phyloP scores from a whole-genome alignment of 2,797 vertebrate species.

The Dryobates pubescens region DNA sequence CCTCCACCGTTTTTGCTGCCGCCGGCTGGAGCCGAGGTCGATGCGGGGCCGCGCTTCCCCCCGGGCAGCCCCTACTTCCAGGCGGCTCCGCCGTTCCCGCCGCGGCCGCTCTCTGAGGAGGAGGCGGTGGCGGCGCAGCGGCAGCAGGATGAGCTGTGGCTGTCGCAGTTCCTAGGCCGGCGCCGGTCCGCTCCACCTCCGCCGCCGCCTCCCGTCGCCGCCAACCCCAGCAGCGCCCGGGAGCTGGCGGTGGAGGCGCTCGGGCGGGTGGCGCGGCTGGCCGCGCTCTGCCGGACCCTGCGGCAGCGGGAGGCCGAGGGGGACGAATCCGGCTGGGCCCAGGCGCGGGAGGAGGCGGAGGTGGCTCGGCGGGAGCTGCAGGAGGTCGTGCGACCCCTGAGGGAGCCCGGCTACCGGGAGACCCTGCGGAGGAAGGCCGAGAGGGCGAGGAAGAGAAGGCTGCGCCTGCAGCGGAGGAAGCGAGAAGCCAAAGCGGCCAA shows the following conservation, averaged over 20 bases:
- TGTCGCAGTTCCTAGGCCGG: neutral
- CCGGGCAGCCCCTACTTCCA: neutral
- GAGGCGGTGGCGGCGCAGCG: neutral
- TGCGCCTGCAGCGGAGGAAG: constrained; percentile 73
- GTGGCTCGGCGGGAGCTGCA: neutral
- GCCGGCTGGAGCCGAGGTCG: neutral
- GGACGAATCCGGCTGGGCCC: constrained; percentile 2
- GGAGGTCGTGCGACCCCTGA: constrained; percentile 44
- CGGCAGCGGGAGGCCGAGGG: neutral
- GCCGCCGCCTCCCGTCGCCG: neutral
- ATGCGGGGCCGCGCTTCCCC: neutral
- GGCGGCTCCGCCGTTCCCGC: neutral
- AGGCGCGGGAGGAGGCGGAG: neutral
- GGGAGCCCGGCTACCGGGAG: constrained; percentile 60
- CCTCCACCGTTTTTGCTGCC: neutral
- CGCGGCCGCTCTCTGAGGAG: neutral
- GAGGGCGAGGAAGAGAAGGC: constrained; percentile 76
- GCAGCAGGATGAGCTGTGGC: constrained; percentile 17
- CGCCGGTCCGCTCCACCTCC: neutral
- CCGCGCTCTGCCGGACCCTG: constrained; percentile 71
- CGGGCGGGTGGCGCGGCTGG: constrained; percentile 70
- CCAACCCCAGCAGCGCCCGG: constrained; percentile 17
- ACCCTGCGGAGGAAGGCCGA: constrained; percentile 70
- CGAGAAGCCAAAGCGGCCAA: constrained; percentile 69
- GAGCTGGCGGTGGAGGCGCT: constrained; percentile 64